phyloP scores from a whole-genome alignment of 2,888 invertebrate species.

The Litoditis marina region DNA sequence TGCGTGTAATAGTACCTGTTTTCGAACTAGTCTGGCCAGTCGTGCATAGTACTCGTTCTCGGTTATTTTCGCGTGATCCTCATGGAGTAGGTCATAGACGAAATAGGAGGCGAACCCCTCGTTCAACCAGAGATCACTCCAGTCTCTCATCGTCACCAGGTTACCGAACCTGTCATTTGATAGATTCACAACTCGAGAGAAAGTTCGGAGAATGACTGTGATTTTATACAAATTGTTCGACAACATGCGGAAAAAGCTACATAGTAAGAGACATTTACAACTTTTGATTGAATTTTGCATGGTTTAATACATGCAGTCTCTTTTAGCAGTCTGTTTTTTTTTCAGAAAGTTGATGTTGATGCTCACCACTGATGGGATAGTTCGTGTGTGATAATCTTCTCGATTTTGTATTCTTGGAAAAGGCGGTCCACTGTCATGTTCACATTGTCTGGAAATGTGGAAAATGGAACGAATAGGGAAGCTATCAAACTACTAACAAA shows the following conservation, averaged over 20 bases:
- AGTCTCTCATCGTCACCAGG: conserved; percentile 60
- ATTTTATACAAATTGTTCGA: too few species aligned
- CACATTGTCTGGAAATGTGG: conserved; percentile 27
- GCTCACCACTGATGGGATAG: conserved; percentile 62
- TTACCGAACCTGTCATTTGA: conserved; percentile 62
- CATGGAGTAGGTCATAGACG: conserved; percentile 54
- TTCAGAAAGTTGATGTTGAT: too few species aligned
- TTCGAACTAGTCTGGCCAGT: conserved; percentile 8
- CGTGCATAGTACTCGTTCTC: conserved; percentile 48
- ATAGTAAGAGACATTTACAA: too few species aligned
- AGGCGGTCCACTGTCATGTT: conserved; percentile 57
- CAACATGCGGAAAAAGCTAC: too few species aligned
- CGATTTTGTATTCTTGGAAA: conserved; percentile 53
- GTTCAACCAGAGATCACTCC: conserved; percentile 62
- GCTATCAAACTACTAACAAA: too few species aligned
- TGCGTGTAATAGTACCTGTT: conserved; percentile 13
- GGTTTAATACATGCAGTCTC: too few species aligned
- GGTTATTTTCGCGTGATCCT: conserved; percentile 48
- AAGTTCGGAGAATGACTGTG: too few species aligned
- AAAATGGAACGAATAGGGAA: too few species aligned
- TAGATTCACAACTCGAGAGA: too few species aligned
- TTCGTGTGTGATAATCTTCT: conserved; percentile 64
- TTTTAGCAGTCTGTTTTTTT: too few species aligned
- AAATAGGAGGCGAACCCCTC: conserved; percentile 63
- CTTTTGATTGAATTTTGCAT: too few species aligned